Evolutionary conservation across 2,888 invertebrate genomes (phyloP).

Genomic region (Portevinia maculata): DNA sequence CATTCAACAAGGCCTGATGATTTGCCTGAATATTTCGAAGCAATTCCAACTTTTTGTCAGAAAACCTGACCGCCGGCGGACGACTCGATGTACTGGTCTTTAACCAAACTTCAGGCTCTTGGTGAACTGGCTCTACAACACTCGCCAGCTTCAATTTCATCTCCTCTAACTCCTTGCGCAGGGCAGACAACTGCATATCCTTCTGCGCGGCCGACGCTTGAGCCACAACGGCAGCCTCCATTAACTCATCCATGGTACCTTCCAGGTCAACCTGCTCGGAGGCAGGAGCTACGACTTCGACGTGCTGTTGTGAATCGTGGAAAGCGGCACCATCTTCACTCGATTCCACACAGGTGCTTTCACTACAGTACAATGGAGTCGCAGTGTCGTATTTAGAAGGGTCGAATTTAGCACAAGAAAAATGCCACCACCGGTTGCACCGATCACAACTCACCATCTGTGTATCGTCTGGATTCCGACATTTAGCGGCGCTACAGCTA

Average conservation of each 20-base stretch:
- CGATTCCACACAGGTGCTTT: neutral
- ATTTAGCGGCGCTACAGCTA: neutral
- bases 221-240: slow-evolving; percentile 5
- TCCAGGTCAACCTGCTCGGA: neutral
- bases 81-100: neutral
- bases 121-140: neutral
- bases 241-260: neutral
- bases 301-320: neutral
- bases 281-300: too few species aligned
- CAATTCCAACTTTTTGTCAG: neutral
- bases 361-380: slow-evolving; percentile 11
- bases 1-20: neutral
- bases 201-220: slow-evolving; percentile 25
- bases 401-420: slow-evolving; percentile 24
- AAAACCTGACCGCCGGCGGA: neutral
- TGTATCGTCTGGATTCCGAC: slow-evolving; percentile 3
- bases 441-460: slow-evolving; percentile 17
- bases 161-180: slow-evolving; percentile 21
- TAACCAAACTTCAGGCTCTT: neutral
- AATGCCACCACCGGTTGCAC: slow-evolving; percentile 34
- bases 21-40: slow-evolving; percentile 2
- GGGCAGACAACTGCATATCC: slow-evolving; percentile 1
- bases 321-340: too few species aligned
- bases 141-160: slow-evolving; percentile 4
- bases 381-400: slow-evolving; percentile 1